phyloP scores from a whole-genome alignment of 1,140 invertebrate genomes.

The Portunus trituberculatus region DNA sequence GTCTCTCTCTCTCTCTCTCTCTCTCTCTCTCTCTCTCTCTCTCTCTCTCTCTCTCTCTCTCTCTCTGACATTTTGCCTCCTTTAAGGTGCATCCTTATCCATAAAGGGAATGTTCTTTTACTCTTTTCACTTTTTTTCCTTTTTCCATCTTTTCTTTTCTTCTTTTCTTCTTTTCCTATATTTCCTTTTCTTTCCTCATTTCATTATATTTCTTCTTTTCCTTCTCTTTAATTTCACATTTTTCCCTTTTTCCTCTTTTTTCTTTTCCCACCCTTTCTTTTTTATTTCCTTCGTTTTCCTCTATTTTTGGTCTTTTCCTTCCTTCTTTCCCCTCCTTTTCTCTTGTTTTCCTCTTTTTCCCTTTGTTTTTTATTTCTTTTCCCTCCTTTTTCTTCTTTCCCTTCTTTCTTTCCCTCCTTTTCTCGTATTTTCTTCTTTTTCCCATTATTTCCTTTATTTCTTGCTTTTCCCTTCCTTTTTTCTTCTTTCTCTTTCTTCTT shows the following conservation, averaged over 20 bases:
- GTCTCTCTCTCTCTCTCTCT: background rate
- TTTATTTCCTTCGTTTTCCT: no score
- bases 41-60: slow-evolving; percentile 48
- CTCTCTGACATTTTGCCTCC: background rate
- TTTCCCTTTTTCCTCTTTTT: background rate
- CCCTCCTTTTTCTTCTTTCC: no score
- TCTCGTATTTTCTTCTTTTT: background rate
- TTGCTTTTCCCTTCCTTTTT: background rate
- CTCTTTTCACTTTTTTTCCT: background rate
- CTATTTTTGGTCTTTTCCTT: no score
- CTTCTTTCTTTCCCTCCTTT: background rate
- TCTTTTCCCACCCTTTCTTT: background rate
- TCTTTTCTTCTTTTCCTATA: background rate
- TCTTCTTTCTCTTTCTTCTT: background rate
- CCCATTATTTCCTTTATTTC: background rate
- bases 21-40: background rate
- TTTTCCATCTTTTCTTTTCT: background rate
- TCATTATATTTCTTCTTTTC: background rate
- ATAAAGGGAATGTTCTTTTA: no score
- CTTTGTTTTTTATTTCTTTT: background rate
- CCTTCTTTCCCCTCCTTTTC: background rate
- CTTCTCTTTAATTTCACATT: background rate
- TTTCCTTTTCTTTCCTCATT: background rate
- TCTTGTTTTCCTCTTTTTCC: background rate
- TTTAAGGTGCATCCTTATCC: no score